Evolutionary conservation across 2,113 vertebrate genomes (phyloP), one percentile per base, ranked within the genome.

Genomic region (Delphinus delphis): DNA sequence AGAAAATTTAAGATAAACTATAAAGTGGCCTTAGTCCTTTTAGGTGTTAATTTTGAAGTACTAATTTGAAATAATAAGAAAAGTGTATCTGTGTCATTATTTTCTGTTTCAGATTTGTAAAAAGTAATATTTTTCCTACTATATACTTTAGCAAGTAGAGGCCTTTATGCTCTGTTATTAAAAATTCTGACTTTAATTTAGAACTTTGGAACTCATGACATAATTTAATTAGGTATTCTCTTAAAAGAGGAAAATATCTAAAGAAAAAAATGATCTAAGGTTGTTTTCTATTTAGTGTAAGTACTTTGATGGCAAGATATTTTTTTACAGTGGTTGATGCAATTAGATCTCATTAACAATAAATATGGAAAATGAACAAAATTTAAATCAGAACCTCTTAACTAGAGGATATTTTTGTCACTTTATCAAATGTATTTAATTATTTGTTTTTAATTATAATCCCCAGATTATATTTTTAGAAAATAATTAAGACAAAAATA

Each of bases 401-500:
- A 74, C 0, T 31, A 50, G 23, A 95, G 17, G 10, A 73, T 53
- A 88, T 50, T 67, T 97, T 89, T 95, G 4, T 63, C 53, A 95
- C 3, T 77, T 96, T 88, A 71, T 13, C 25, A 90, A 93, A 38
- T 53, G 3, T 53, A 33, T 82, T 92, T 55, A 50, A 67, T 83
- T 79, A 6, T 93, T 95, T 95, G 55, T 67, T 95, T 96, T 93
- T 74, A 79, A 80, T 93, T 95, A 87, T 89, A 77, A 89, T 63
- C 41, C 11, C n/a, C 5, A 67, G 14, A 18, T 63, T 62, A 89
- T 73, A 55, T 31, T 90, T 67, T 90, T 70, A 74, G 18, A 81
- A 62, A 90, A 92, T 26, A 96, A 93, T 65, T 92, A 87, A 76
- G 28, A 71, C 44, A 95, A 83, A 88, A 83, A 65, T 70, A 86